Conservation (phyloP, 2,113 vertebrate genomes). For the Nansenia antarctica region DNA sequence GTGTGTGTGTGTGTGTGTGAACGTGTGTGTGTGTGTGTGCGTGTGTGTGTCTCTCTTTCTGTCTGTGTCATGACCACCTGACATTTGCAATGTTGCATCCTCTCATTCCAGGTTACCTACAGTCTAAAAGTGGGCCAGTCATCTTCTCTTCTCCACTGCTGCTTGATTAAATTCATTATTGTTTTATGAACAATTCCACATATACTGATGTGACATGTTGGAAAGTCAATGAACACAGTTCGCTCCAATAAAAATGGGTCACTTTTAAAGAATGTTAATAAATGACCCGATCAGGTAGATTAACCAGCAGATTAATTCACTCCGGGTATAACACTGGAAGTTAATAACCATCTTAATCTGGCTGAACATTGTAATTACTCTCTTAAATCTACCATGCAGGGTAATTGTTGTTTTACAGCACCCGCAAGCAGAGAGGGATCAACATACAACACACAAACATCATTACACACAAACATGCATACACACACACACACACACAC, state of each 20-base stretch:
- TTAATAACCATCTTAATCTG: conserved; percentile 16
- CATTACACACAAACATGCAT: neutral
- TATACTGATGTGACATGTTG: neutral
- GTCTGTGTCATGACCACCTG: neutral
- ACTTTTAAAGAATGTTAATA: neutral
- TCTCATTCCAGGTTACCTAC: neutral
- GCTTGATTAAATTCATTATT: neutral
- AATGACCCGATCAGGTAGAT: neutral
- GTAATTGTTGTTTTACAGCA: neutral
- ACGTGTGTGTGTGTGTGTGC: no score
- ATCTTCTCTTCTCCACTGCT: neutral
- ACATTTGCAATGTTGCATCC: no score
- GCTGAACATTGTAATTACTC: neutral
- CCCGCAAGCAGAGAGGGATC: conserved; percentile 3
- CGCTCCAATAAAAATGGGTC: neutral
- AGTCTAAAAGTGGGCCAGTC: neutral
- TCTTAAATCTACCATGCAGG: neutral
- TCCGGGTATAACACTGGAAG: conserved; percentile 5
- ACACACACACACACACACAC: neutral
- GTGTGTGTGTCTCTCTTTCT: neutral
- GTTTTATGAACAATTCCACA: conserved; percentile 6
- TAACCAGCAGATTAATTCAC: conserved; percentile 20
- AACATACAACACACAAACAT: neutral
- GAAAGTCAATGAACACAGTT: conserved; percentile 14
- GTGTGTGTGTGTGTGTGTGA: no score